Evolutionary conservation across 1,140 invertebrate genomes (phyloP).

Genomic region (Drosophila kanapiae): DNA sequence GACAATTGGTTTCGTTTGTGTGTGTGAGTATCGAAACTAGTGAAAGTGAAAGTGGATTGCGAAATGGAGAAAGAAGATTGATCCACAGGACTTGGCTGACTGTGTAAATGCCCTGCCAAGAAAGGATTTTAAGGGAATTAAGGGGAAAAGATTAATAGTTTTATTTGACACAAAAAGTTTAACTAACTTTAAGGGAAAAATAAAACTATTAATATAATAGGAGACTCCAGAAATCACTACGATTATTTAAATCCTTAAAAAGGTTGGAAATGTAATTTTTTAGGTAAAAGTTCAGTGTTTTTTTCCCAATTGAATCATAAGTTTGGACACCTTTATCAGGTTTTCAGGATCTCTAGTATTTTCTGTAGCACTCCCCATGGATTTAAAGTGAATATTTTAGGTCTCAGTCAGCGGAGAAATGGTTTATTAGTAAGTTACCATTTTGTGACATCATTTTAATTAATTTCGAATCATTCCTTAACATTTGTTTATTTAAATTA

Average conservation of each 20-base stretch:
- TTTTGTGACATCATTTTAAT: background rate
- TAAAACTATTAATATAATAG: too few relatives aligned
- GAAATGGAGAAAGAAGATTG: constrained; percentile 13
- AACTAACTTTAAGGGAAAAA: too few relatives aligned
- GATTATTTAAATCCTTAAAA: too few relatives aligned
- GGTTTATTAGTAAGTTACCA: background rate
- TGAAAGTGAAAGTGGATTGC: constrained; percentile 52
- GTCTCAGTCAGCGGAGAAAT: too few relatives aligned
- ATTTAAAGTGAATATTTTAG: background rate
- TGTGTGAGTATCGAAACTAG: constrained; percentile 53
- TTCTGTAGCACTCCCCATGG: too few relatives aligned
- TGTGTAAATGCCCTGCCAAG: constrained; percentile 1
- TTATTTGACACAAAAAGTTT: too few relatives aligned
- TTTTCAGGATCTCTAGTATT: too few relatives aligned
- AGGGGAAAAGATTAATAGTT: too few relatives aligned
- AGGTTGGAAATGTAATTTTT: background rate
- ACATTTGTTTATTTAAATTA: too few relatives aligned
- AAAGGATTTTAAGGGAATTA: too few relatives aligned
- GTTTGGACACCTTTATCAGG: too few relatives aligned
- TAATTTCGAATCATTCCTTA: background rate
- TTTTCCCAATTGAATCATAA: background rate
- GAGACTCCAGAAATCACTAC: too few relatives aligned
- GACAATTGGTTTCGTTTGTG: constrained; percentile 45
- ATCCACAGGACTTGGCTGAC: background rate
- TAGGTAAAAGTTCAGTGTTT: background rate